Evolutionary conservation across 2,797 vertebrate genomes (phyloP).

Genomic region (Oreochromis grahami): DNA sequence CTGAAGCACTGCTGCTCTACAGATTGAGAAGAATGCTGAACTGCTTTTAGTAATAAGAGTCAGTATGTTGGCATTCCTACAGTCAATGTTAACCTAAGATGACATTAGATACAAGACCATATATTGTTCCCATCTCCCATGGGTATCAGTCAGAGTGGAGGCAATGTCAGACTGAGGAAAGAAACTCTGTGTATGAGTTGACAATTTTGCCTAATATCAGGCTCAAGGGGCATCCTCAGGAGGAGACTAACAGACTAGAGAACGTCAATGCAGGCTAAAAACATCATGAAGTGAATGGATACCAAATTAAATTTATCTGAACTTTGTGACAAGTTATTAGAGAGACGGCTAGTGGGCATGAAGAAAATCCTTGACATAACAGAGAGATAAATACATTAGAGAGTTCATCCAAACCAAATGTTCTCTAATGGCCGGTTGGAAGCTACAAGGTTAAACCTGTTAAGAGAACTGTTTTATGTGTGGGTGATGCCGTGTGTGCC

Average conservation of each 20-base stretch:
- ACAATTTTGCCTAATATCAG: neutral
- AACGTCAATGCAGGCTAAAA: neutral
- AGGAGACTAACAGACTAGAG: neutral
- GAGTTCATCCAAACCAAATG: neutral
- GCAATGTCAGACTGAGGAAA: neutral
- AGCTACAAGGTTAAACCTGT: neutral
- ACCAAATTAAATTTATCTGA: neutral
- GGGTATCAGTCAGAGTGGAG: neutral
- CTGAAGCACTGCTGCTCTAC: neutral
- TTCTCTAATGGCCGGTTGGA: neutral
- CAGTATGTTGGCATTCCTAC: neutral
- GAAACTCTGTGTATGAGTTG: neutral
- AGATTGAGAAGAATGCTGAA: neutral
- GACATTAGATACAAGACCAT: neutral
- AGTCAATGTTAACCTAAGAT: neutral
- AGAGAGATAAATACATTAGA: fast-evolving
- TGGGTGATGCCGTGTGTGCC: neutral
- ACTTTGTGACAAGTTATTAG: neutral
- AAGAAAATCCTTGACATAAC: neutral
- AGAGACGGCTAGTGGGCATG: neutral
- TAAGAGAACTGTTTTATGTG: neutral
- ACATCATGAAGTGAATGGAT: neutral
- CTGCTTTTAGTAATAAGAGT: neutral
- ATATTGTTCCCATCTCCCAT: neutral
- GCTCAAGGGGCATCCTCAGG: neutral